Conservation (phyloP, 2,797 vertebrate genomes). For the Argya squamiceps region DNA sequence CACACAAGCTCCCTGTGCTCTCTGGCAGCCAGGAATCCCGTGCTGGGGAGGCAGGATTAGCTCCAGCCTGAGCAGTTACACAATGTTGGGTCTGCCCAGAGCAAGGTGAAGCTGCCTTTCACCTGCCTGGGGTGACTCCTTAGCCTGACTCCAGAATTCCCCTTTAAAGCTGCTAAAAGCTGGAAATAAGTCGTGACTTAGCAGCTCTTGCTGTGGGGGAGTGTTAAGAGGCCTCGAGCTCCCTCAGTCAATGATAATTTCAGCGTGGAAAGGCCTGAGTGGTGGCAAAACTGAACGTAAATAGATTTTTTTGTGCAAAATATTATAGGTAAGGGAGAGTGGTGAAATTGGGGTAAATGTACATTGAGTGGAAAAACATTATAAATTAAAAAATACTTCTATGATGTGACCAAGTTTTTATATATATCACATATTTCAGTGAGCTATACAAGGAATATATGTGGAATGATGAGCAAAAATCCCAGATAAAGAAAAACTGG, state of each 20-base stretch:
- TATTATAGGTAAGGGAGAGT: no score
- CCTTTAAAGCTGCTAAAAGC: neutral
- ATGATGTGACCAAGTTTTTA: rapidly evolving
- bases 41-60: neutral
- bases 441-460: neutral
- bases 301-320: neutral
- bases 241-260: neutral
- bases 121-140: neutral
- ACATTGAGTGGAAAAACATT: neutral
- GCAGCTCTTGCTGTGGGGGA: neutral
- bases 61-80: neutral
- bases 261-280: neutral
- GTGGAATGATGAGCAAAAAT: neutral
- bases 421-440: neutral
- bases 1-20: neutral
- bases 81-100: neutral
- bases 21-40: neutral
- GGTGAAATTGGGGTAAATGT: neutral
- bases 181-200: neutral
- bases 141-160: neutral
- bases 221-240: rapidly evolving
- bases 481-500: neutral
- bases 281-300: rapidly evolving
- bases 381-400: neutral
- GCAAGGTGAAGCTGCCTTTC: neutral